Evolutionary conservation across 2,888 invertebrate genomes (phyloP).

Genomic region (Rhopalosiphum nymphaeae): DNA sequence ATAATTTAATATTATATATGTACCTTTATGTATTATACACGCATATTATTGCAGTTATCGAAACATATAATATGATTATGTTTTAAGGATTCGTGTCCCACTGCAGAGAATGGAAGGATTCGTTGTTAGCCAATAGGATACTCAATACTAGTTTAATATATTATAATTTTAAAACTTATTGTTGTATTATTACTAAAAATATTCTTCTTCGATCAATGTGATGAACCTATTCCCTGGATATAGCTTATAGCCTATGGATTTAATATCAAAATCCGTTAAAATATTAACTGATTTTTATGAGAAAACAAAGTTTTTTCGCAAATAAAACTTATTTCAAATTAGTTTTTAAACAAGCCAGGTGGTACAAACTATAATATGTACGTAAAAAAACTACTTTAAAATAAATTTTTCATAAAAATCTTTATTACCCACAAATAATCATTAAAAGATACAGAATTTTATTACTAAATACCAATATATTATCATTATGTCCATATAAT

Average conservation of each 20-base stretch:
- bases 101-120: not conserved
- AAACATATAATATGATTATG: not conserved
- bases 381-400: not conserved
- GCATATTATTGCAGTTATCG: not conserved
- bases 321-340: not conserved
- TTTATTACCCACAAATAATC: not conserved
- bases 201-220: not conserved
- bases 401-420: not conserved
- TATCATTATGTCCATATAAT: not conserved
- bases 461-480: not conserved
- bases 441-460: not conserved
- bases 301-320: not conserved
- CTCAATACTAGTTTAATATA: too few species aligned
- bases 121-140: not conserved
- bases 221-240: not conserved
- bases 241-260: too few species aligned
- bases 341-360: not conserved
- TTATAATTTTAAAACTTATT: not conserved
- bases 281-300: not conserved
- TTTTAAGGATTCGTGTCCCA: not conserved
- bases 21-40: not conserved
- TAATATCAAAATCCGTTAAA: not conserved
- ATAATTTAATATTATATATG: constrained; percentile 1
- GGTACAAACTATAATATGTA: not conserved
- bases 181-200: not conserved